These are phyloP conservation scores for Hypena proboscidalis DNA, from an alignment of 2,888 invertebrate species.

Conservation along the genomic window DNA sequence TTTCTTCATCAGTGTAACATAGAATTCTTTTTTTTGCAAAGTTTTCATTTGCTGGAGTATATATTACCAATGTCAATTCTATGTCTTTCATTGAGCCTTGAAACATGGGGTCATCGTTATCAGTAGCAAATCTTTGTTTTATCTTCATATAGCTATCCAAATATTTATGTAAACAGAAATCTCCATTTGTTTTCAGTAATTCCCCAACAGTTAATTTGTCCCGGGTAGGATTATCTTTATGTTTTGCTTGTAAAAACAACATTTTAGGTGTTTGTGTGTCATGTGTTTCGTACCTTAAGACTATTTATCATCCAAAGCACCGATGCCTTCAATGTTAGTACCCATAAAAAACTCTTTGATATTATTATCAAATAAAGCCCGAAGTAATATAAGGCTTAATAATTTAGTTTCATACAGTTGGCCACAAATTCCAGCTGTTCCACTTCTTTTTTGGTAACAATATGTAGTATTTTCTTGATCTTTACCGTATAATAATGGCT, in stretches of 20 bases:
- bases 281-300: conserved; percentile 31
- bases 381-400: conserved; percentile 33
- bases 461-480: no score
- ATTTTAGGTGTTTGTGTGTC: conserved; percentile 18
- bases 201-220: conserved; percentile 27
- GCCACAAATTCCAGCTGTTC: conserved; percentile 29
- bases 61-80: conserved; percentile 33
- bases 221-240: conserved; percentile 32
- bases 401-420: conserved; percentile 44
- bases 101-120: conserved; percentile 26
- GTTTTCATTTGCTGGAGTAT: conserved; percentile 26
- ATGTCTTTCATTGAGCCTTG: conserved; percentile 10
- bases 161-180: conserved; percentile 32
- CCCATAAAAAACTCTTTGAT: conserved; percentile 23
- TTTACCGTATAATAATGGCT: no score
- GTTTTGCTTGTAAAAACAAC: conserved; percentile 42
- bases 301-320: conserved; percentile 43
- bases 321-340: conserved; percentile 31
- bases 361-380: conserved; percentile 24
- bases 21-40: conserved; percentile 10
- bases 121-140: conserved; percentile 13
- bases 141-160: conserved; percentile 32
- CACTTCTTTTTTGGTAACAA: background rate
- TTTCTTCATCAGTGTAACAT: background rate
- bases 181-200: conserved; percentile 20